phyloP scores from a whole-genome alignment of 2,113 vertebrate species.

The Gymnobelideus leadbeateri region DNA sequence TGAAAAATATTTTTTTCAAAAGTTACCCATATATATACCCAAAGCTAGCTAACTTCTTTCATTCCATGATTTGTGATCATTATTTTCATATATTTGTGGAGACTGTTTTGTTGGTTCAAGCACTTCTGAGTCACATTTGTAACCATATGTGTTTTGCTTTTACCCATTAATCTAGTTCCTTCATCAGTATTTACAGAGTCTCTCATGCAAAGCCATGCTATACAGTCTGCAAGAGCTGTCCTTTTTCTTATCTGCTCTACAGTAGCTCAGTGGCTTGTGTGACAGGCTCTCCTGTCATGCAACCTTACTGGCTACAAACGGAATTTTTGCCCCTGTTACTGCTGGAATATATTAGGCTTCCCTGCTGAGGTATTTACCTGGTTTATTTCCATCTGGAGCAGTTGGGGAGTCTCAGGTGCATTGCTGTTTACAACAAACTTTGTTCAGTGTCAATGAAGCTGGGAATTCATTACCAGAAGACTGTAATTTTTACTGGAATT shows the following conservation, averaged over 20 bases:
- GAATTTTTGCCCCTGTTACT: slow-evolving; percentile 11
- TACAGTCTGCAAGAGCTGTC: not conserved
- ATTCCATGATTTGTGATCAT: slow-evolving; percentile 22
- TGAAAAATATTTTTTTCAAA: not conserved
- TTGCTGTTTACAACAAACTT: slow-evolving; percentile 72
- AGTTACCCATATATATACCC: not conserved
- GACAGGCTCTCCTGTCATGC: slow-evolving; percentile 8
- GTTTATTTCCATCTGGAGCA: slow-evolving; percentile 67
- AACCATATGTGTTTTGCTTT: not conserved
- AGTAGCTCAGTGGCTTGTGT: not conserved
- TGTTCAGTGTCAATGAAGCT: slow-evolving; percentile 72
- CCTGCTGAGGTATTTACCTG: slow-evolving; percentile 66
- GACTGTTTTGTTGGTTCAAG: slow-evolving; percentile 21
- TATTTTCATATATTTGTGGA: slow-evolving; percentile 33
- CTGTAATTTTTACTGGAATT: slow-evolving; percentile 52
- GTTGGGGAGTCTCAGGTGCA: slow-evolving; percentile 64
- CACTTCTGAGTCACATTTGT: slow-evolving; percentile 29
- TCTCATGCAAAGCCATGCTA: slow-evolving; percentile 18
- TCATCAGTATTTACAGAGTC: slow-evolving; percentile 9
- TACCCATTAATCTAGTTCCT: not conserved
- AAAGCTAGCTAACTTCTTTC: not conserved
- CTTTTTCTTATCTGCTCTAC: not conserved
- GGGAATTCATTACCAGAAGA: slow-evolving; percentile 68
- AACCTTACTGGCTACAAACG: slow-evolving; percentile 16
- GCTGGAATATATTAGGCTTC: slow-evolving; percentile 32